A percentile compares a stretch with the other conserved stretches of the same genome.
These are phyloP conservation scores for Heteropelma amictum DNA, from an alignment of 2,888 invertebrate species.

Conservation along the genomic window DNA sequence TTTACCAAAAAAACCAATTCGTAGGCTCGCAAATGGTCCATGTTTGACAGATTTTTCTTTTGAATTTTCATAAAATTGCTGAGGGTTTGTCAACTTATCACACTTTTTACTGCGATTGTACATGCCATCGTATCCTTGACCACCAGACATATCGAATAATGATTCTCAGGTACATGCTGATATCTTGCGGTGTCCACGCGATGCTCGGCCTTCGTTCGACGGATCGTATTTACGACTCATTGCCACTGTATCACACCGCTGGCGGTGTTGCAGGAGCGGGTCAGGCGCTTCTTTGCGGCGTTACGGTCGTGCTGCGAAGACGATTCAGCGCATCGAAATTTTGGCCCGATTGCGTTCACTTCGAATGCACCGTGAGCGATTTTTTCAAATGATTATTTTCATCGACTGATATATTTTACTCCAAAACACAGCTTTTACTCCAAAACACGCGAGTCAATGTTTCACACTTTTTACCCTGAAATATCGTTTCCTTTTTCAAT, in stretches of 20 bases:
- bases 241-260: slow-evolving; percentile 79
- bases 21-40: too few species aligned
- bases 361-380: slow-evolving; percentile 78
- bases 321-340: slow-evolving; percentile 78
- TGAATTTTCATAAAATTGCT: too few species aligned
- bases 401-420: too few species aligned
- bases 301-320: slow-evolving; percentile 76
- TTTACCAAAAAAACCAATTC: too few species aligned
- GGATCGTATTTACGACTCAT: slow-evolving; percentile 77
- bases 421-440: too few species aligned
- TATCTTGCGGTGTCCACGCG: slow-evolving; percentile 72
- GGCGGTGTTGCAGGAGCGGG: slow-evolving; percentile 78
- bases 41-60: too few species aligned
- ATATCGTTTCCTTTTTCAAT: not conserved
- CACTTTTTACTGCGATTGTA: too few species aligned
- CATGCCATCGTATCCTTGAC: not conserved
- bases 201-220: slow-evolving; percentile 73
- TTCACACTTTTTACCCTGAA: too few species aligned
- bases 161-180: slow-evolving; percentile 75
- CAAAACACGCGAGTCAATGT: too few species aligned
- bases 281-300: slow-evolving; percentile 75
- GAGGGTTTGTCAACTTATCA: too few species aligned
- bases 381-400: not conserved
- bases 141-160: slow-evolving; percentile 33
- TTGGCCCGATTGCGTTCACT: slow-evolving; percentile 78